Percentiles rank a stretch among this genome's conserved stretches.
These are phyloP conservation scores for Alouatta palliata DNA, from an alignment of 2,113 vertebrate species.

Conservation along the genomic window DNA sequence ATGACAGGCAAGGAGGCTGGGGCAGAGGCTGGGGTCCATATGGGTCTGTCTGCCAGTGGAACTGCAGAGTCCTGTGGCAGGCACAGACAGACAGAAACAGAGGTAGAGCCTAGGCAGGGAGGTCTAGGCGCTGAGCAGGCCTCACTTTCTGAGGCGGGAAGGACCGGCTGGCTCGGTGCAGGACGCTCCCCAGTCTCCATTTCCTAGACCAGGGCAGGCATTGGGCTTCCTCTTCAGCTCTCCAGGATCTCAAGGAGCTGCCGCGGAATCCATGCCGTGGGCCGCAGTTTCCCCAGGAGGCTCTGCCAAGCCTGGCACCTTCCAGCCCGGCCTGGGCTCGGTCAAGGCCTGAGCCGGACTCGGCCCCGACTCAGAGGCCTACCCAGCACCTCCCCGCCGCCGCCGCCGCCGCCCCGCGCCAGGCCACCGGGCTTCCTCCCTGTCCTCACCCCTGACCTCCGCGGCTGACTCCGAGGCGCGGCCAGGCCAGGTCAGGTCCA, in stretches of 20 bases:
- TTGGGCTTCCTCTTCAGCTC: not conserved
- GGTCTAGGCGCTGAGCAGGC: not conserved
- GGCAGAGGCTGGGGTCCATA: not conserved
- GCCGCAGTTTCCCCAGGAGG: not conserved
- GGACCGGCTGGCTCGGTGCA: fast-evolving
- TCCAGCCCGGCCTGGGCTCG: not conserved
- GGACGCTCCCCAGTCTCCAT: not conserved
- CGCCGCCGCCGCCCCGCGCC: not conserved
- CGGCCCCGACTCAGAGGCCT: not conserved
- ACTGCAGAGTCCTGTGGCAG: not conserved
- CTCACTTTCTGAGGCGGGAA: not conserved
- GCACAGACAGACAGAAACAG: not conserved
- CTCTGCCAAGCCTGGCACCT: slow-evolving; percentile 46
- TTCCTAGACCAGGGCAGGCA: not conserved
- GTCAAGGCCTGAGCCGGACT: not conserved
- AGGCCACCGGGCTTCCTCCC: not conserved
- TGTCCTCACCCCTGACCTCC: slow-evolving; percentile 66
- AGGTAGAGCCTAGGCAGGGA: not conserved
- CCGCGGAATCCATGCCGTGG: not conserved
- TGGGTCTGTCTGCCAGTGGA: not conserved
- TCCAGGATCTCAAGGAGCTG: slow-evolving; percentile 12
- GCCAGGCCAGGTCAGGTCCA: not conserved
- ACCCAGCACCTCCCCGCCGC: not conserved
- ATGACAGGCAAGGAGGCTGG: not conserved
- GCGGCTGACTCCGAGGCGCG: not conserved